phyloP scores from a whole-genome alignment of 92 coral and sea anemone species.

The Zoanthus solanderi region DNA sequence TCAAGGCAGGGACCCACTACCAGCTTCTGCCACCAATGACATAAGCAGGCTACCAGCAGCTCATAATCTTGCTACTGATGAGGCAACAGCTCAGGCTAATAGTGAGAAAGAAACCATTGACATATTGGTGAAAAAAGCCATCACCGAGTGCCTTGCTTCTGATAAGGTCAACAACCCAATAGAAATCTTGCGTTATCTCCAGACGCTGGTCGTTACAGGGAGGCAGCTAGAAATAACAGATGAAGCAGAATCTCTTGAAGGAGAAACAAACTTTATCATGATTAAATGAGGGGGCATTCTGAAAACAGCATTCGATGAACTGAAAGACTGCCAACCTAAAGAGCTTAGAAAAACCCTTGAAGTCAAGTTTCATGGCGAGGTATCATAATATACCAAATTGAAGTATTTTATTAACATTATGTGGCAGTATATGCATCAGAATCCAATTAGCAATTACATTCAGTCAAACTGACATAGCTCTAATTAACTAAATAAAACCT shows the following conservation, averaged over 20 bases:
- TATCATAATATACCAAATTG: constrained; percentile 14
- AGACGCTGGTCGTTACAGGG: not conserved
- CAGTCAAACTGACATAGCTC: not conserved
- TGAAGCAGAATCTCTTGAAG: constrained; percentile 15
- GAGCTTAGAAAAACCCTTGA: constrained; percentile 35
- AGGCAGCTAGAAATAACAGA: constrained; percentile 20
- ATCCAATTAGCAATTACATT: constrained; percentile 7
- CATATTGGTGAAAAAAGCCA: constrained; percentile 33
- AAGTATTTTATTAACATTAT: constrained; percentile 15
- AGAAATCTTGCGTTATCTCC: constrained; percentile 14
- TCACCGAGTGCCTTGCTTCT: constrained; percentile 3
- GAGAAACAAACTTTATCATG: constrained; percentile 34
- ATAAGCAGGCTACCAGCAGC: not conserved
- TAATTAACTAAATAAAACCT: not conserved
- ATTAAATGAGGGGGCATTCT: constrained; percentile 18
- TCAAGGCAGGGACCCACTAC: not conserved
- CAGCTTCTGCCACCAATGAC: constrained; percentile 9
- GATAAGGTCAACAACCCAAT: constrained; percentile 6
- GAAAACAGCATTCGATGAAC: constrained; percentile 22
- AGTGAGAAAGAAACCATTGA: constrained; percentile 8
- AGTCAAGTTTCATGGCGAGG: constrained; percentile 35
- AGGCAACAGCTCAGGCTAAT: constrained; percentile 11
- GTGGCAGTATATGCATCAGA: not conserved
- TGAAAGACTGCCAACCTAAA: constrained; percentile 13
- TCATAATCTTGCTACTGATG: constrained; percentile 2